Evolutionary conservation across 2,113 vertebrate species (phyloP), one percentile per base, ranked within the genome.

Genomic region (Otus sunia): DNA sequence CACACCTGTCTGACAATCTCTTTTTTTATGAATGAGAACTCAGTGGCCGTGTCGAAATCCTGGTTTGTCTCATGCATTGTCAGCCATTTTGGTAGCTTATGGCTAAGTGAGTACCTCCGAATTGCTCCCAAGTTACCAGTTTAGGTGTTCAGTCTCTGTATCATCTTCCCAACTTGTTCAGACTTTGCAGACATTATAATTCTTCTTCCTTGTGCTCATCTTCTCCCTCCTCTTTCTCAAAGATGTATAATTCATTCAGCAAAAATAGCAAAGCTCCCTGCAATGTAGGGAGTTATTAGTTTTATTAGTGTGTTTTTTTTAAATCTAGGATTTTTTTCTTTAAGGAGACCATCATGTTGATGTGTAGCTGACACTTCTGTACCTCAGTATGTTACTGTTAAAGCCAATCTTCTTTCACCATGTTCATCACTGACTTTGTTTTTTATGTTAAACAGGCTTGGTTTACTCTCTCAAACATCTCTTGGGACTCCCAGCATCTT

Each of bases 341-440:
- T 20, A 45, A 62, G 36, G 37, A 73, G 62, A 49, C 21, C 7
- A 0, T 67, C 0, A 0, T 56, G 36, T 76, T 83, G 60, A n/a
- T 50, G 21, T 55, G 36, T 64, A 30, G 62, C 22, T 78, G 67
- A 34, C 26, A 47, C 25, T 90, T 79, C 58, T 37, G 14, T 76
- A 49, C 27, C 36, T 86, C 20, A 12, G 4, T 36, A n/a, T 26
- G 23, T 84, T 82, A 43, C n/a, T 79, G 34, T 37, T 80, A 62
- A 62, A 92, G 41, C 19, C 34, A 50, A 1, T 75, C 12, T 74
- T 66, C 59, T 84, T 76, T 64, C 22, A 30, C 13, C 0, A 1
- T 52, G 45, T 55, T 88, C 22, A 27, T 86, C 37, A 4, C 22
- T 82, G 43, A 50, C 32, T 63, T 58, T 22, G 36, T 4, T 37